Evolutionary conservation across 2,888 invertebrate genomes (phyloP), one percentile per base, ranked within the genome.

Genomic region (Lasioglossum villosulum): DNA sequence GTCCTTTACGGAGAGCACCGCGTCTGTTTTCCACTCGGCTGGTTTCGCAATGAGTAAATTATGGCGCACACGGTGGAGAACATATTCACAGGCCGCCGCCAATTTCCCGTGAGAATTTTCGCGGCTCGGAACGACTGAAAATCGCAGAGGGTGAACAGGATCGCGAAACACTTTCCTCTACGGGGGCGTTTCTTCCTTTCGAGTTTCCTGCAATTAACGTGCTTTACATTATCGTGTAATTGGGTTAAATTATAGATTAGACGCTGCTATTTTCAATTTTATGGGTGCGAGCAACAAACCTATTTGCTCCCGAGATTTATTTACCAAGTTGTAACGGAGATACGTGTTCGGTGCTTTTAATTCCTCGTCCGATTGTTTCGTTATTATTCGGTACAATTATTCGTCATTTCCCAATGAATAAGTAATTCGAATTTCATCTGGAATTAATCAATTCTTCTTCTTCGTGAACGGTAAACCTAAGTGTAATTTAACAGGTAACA

Each of bases 51-150:
- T 39, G 8, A 42, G 6, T n/a, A 14, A 34, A 37, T 23, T 23
- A 14, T 30, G 23, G n/a, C 37, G 70, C 78, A 75, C n/a, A 34
- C 5, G 68, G 66, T 1, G 52, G 48, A 16, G 10, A 16, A 23
- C 37, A 23, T 86, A 70, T 77, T 48, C 78, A 23, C 74, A 14
- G 45, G n/a, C 42, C 19, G 4, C n/a, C 37, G 74, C 70, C 37
- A 34, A 73, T 52, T 39, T 59, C 4, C 1, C 74, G 86, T 76
- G 79, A 79, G 82, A 86, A 82, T 75, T 75, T 48, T 45, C 34
- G 14, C 66, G 59, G 48, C 37, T 59, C 4, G 48, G 37, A 4
- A 37, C n/a, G 48, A 4, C 27, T 68, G 68, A 37, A n/a, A 42
- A 30, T 37, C 34, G 48, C 16, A 23, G 4, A 37, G 1, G 12